Percentiles rank a stretch among this genome's conserved stretches.
phyloP scores from a whole-genome alignment of 2,797 vertebrate genomes.

The Anolis apletophallus region DNA sequence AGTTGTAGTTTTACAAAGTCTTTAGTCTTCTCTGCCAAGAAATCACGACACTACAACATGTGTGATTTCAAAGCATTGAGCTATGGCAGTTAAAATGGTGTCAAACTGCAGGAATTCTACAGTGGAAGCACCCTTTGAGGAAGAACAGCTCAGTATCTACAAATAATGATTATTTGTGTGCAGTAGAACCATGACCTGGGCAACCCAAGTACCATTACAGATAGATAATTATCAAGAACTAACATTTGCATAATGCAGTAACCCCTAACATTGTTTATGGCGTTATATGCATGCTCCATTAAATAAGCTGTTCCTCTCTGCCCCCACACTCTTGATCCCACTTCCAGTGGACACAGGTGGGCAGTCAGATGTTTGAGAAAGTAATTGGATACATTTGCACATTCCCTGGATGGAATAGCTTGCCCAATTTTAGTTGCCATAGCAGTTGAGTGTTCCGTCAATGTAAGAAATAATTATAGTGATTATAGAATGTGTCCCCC shows the following conservation, averaged over 20 bases:
- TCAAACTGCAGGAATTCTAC: too few relatives aligned
- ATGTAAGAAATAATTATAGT: conserved; percentile 88
- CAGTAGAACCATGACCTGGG: neutral
- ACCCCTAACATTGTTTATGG: conserved; percentile 23
- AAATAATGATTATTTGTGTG: neutral
- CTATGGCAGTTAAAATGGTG: too few relatives aligned
- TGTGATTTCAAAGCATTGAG: too few relatives aligned
- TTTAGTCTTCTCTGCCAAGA: too few relatives aligned
- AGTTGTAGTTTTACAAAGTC: too few relatives aligned
- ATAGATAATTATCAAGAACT: conserved; percentile 11
- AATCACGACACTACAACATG: too few relatives aligned
- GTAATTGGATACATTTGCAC: conserved; percentile 69
- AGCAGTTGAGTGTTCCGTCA: conserved; percentile 84
- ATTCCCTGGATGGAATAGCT: conserved; percentile 74
- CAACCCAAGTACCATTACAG: conserved; percentile 23
- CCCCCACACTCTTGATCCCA: neutral
- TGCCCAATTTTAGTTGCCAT: conserved; percentile 82
- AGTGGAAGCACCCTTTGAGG: neutral
- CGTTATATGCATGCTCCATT: neutral
- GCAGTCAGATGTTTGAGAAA: conserved; percentile 53
- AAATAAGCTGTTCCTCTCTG: neutral
- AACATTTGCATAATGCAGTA: rapidly evolving
- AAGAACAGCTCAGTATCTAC: neutral
- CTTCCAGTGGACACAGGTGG: conserved; percentile 64
- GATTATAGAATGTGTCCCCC: conserved; percentile 74